Percentiles rank a stretch among this genome's conserved stretches.
phyloP scores from a whole-genome alignment of 1,140 invertebrate species.

The Eriosoma lanigerum region DNA sequence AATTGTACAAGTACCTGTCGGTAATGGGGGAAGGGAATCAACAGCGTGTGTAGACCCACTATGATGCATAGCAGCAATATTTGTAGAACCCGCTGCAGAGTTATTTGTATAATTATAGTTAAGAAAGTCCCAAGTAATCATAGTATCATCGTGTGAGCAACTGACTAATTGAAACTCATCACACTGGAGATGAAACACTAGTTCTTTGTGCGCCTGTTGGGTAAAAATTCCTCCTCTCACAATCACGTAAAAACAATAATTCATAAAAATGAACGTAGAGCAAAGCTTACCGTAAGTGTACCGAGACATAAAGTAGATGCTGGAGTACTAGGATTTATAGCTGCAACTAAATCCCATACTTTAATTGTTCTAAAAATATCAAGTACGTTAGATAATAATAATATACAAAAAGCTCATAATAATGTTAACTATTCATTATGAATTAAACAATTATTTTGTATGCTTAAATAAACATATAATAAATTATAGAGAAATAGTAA shows the following conservation, averaged over 20 bases:
- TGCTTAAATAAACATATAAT: no score
- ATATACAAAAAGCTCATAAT: no score
- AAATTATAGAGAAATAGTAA: no score
- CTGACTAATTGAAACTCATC: constrained; percentile 99
- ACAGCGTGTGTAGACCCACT: neutral
- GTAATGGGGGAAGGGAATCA: constrained; percentile 15
- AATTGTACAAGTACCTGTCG: neutral
- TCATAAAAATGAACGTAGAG: constrained; percentile 39
- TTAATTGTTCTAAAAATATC: constrained; percentile 84
- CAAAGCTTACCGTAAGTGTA: constrained; percentile 85
- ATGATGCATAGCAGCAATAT: neutral
- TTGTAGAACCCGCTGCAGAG: constrained; percentile 6
- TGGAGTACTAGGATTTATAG: constrained; percentile 90
- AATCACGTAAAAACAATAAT: constrained; percentile 50
- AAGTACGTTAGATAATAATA: no score
- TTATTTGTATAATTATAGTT: constrained; percentile 63
- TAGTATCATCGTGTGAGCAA: constrained; percentile 99
- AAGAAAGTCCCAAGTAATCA: constrained; percentile 99
- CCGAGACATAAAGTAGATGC: constrained; percentile 90
- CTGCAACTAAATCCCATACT: constrained; percentile 98
- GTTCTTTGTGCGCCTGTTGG: constrained; percentile 92
- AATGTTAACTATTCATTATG: no score
- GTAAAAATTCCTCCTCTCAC: constrained; percentile 52
- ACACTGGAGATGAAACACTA: constrained; percentile 98
- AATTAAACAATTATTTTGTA: no score